These are phyloP conservation scores for Epinephelus malabaricus DNA, from an alignment of 2,797 vertebrate genomes.

Conservation along the genomic window DNA sequence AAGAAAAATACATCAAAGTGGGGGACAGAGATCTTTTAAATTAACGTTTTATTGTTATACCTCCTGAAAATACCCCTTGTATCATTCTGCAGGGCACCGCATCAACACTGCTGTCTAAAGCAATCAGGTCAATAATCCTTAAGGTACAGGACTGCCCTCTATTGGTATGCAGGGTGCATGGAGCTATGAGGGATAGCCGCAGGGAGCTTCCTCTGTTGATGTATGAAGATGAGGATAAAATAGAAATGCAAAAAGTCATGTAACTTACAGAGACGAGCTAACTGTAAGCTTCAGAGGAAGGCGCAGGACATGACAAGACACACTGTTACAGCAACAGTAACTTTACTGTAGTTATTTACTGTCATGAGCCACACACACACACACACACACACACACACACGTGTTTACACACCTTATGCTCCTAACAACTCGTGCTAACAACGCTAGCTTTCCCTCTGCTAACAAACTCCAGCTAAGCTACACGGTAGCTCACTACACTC, in stretches of 20 bases:
- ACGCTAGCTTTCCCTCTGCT: neutral
- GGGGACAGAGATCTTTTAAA: neutral
- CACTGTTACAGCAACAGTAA: neutral
- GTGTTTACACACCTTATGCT: conserved; percentile 44
- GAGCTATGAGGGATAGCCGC: neutral
- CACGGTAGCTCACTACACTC: fast-evolving
- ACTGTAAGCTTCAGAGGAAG: neutral
- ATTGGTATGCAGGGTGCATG: conserved; percentile 62
- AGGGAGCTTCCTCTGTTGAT: conserved; percentile 9
- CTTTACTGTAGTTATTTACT: neutral
- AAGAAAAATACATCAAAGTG: neutral
- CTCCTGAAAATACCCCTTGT: neutral
- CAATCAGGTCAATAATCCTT: conserved; percentile 16
- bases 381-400: conserved; percentile 26
- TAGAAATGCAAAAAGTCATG: neutral
- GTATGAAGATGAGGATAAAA: neutral
- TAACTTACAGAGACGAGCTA: neutral
- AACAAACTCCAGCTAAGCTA: neutral
- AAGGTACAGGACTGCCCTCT: conserved; percentile 73
- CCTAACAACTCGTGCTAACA: neutral
- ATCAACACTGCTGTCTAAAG: conserved; percentile 3
- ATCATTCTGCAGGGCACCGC: neutral
- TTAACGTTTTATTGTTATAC: neutral
- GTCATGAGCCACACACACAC: neutral
- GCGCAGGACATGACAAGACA: neutral